These are phyloP conservation scores for Ara ararauna DNA, from an alignment of 2,797 vertebrate species.

Conservation along the genomic window DNA sequence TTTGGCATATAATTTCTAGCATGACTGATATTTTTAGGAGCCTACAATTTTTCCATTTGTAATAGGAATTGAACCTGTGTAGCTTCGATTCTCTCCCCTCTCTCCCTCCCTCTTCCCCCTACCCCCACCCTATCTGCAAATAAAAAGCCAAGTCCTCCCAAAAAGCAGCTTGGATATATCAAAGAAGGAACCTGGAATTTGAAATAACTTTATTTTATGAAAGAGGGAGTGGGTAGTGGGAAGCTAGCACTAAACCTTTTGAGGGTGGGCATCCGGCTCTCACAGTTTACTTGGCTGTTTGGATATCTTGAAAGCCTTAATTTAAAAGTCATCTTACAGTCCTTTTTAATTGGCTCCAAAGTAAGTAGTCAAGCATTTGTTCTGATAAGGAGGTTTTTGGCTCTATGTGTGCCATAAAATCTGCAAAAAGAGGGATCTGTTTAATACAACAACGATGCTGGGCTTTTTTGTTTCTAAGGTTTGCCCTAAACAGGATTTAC, in stretches of 20 bases:
- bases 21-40: not conserved
- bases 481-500: conserved; percentile 68
- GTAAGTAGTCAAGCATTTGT: conserved; percentile 69
- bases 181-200: conserved; percentile 49
- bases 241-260: conserved; percentile 34
- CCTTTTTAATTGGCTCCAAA: conserved; percentile 74
- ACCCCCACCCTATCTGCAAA: not conserved
- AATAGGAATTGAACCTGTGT: not conserved
- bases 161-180: conserved; percentile 48
- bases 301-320: conserved; percentile 69
- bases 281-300: conserved; percentile 57
- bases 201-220: conserved; percentile 61
- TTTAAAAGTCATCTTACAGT: conserved; percentile 74
- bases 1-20: not conserved
- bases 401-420: conserved; percentile 76
- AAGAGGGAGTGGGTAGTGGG: conserved; percentile 44
- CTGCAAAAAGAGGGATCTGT: conserved; percentile 77
- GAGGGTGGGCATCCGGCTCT: conserved; percentile 59
- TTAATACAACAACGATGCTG: conserved; percentile 70
- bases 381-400: conserved; percentile 73
- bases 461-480: conserved; percentile 66
- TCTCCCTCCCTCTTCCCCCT: not conserved
- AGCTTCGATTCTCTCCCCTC: not conserved
- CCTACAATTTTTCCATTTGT: not conserved
- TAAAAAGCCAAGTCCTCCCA: conserved; percentile 11